These are phyloP conservation scores for Epizoanthus stellaris DNA, from an alignment of 92 coral and sea anemone species.

Conservation along the genomic window DNA sequence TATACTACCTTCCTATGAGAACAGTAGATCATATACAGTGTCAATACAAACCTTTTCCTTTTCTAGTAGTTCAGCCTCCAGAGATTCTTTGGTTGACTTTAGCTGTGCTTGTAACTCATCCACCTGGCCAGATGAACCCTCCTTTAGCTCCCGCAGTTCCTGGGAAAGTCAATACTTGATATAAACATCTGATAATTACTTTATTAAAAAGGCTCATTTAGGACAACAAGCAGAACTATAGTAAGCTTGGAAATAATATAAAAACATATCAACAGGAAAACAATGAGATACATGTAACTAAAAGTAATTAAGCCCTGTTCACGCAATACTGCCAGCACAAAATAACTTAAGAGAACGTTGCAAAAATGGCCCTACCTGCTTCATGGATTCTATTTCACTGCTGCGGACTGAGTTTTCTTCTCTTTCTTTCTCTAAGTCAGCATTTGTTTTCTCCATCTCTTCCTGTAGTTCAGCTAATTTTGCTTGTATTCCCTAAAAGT, in stretches of 20 bases:
- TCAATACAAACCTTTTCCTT: conserved; percentile 68
- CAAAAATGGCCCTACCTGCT: conserved; percentile 62
- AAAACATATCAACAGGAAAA: no score
- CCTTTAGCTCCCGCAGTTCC: conserved; percentile 83
- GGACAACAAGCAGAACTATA: not conserved
- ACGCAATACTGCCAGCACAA: no score
- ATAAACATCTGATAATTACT: not conserved
- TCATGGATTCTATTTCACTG: conserved; percentile 81
- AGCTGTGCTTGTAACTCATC: conserved; percentile 84
- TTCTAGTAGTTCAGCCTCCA: conserved; percentile 79
- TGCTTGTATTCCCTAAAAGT: conserved; percentile 66
- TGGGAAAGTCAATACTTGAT: conserved; percentile 17
- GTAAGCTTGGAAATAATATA: no score
- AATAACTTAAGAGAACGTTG: not conserved
- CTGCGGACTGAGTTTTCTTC: conserved; percentile 65
- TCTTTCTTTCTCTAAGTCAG: conserved; percentile 84
- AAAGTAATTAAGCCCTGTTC: no score
- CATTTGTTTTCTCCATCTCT: conserved; percentile 72
- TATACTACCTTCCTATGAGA: not conserved
- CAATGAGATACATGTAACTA: no score
- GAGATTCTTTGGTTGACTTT: conserved; percentile 75
- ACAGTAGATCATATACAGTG: not conserved
- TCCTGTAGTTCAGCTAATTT: conserved; percentile 75
- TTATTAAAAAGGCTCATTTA: not conserved
- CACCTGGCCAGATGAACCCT: conserved; percentile 84